Evolutionary conservation across 2,797 vertebrate species (phyloP).

Genomic region (Pipistrellus nathusii): DNA sequence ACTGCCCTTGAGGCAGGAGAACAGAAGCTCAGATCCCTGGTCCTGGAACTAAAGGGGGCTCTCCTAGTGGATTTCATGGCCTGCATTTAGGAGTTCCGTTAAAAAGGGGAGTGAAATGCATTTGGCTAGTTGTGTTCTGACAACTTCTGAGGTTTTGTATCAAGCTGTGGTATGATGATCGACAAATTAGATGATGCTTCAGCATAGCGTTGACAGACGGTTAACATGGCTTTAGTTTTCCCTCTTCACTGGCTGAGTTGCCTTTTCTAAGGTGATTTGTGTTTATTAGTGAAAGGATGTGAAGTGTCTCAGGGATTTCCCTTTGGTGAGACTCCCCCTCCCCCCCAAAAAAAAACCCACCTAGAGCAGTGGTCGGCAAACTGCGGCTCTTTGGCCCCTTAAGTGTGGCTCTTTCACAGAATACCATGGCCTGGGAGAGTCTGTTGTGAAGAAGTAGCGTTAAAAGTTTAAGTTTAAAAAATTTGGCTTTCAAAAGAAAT

Average conservation of each 20-base stretch:
- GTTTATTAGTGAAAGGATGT: background rate
- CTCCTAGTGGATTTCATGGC: background rate
- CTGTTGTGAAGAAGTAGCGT: no score
- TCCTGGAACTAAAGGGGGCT: background rate
- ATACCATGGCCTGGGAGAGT: no score
- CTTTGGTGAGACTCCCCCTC: background rate
- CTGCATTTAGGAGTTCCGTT: constrained; percentile 19
- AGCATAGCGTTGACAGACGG: background rate
- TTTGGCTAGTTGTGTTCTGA: constrained; percentile 46
- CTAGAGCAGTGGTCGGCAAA: no score
- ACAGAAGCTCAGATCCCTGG: background rate
- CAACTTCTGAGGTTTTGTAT: constrained; percentile 29
- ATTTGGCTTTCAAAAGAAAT: no score
- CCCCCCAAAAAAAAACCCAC: background rate
- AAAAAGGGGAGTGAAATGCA: constrained; percentile 56
- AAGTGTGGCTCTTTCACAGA: no score
- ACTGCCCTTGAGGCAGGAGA: constrained; percentile 4
- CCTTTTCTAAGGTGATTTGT: background rate
- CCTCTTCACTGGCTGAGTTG: background rate
- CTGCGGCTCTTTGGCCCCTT: no score
- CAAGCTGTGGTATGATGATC: background rate
- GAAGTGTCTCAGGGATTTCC: background rate
- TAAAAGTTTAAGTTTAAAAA: no score
- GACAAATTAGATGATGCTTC: background rate
- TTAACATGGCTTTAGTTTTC: background rate